Base-by-base conservation (phyloP, 2,888 invertebrate species). In the Busseola fusca region DNA sequence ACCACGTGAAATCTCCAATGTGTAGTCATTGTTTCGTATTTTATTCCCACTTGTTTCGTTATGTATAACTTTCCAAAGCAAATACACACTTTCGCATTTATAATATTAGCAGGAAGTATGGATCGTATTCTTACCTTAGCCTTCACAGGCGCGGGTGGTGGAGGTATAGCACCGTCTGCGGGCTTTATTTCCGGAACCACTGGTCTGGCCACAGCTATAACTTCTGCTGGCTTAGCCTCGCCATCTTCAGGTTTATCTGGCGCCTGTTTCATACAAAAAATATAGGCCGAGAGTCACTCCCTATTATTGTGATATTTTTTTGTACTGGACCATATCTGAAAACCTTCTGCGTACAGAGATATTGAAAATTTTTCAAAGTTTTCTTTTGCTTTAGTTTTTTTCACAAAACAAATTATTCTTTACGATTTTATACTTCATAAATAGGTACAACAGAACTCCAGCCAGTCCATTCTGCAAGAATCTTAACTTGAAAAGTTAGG, bases 121-220 rank as follows among this genome's bases (percentile, higher is more conserved):
- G 18, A 30, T 56, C 7, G 3, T 16, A 4, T 37, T 3, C 40
- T 74, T 85, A 94, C 95, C 91, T 95, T 95, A 65, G 91, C 83
- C 80, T 95, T 96, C 3, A 85, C 86, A 40, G 90, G 81, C 3
- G 91, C 86, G 5, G 96, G 95, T 2, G 96, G 96, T 0, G 96
- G 96, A 0, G 94, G 96, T 69, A 96, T 89, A 7, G 94, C 95
- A 10, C 96, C 96, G 76, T 95, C 94, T 10, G 92, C 75, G 0
- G 93, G 93, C 71, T 93, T 94, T 30, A 95, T 92, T 76, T 95
- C 96, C 0, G 93, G 91, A 34, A 89, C 94, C 1, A 94, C 92
- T 0, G 96, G 96, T 73, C 96, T 89, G 7, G 96, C 94, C 0
- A 95, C 91, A 0, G 91, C 93, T 62, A 95, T 94, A 18, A 87